Evolutionary conservation across 2,113 vertebrate genomes (phyloP).

Genomic region (Melanostigma gelatinosum): DNA sequence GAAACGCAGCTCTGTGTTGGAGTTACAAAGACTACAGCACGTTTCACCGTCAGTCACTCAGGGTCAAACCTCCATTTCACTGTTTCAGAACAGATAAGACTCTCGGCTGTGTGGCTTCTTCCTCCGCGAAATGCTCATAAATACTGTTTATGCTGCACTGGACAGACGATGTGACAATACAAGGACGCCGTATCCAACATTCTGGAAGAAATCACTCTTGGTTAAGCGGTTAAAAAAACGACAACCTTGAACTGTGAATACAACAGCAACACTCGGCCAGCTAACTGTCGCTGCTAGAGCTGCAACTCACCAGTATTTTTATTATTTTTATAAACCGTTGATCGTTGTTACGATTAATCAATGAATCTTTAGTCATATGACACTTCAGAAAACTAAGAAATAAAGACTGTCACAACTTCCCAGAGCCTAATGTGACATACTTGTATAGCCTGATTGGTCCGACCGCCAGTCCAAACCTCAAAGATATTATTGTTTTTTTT

Average conservation of each 20-base stretch:
- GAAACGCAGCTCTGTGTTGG: constrained; percentile 22
- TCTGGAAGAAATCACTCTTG: neutral
- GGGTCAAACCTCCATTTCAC: constrained; percentile 24
- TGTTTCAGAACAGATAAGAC: constrained; percentile 21
- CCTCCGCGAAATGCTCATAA: constrained; percentile 14
- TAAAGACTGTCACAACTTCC: neutral
- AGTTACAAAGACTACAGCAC: neutral
- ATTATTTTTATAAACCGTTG: neutral
- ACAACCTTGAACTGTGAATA: neutral
- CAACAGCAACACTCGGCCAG: neutral
- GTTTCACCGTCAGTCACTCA: constrained; percentile 31
- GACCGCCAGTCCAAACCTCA: constrained; percentile 16
- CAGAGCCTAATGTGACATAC: neutral
- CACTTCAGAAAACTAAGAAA: neutral
- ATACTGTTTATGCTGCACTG: neutral
- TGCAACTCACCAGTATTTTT: neutral
- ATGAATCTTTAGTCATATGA: neutral
- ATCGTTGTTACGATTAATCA: neutral
- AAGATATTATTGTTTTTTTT: neutral
- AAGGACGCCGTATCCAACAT: constrained; percentile 1
- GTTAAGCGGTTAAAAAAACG: neutral
- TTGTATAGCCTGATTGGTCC: neutral
- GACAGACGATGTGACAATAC: neutral
- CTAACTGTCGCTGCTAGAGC: neutral
- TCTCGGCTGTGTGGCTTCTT: constrained; percentile 9